These are phyloP conservation scores for Drosophila nigromelanica DNA, from an alignment of 1,140 invertebrate genomes.

Conservation along the genomic window DNA sequence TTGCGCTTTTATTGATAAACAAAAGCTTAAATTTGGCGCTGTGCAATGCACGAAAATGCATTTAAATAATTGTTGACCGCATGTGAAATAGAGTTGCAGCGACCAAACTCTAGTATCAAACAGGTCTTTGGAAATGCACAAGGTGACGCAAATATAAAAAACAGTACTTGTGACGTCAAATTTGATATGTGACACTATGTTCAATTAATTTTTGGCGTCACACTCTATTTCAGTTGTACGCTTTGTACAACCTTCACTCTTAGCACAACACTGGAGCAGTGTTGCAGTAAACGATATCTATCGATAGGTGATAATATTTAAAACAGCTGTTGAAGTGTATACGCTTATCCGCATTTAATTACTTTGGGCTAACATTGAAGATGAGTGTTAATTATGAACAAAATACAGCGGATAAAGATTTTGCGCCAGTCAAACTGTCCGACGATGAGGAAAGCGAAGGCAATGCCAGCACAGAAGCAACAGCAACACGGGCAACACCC, in stretches of 20 bases:
- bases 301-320: slow-evolving; percentile 21
- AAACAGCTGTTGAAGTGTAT: slow-evolving; percentile 31
- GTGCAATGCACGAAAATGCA: slow-evolving; percentile 39
- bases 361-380: slow-evolving; percentile 14
- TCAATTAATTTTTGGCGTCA: neutral
- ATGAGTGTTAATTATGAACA: slow-evolving; percentile 67
- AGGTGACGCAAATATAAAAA: neutral
- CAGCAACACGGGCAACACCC: slow-evolving; percentile 3
- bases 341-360: slow-evolving; percentile 13
- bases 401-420: slow-evolving; percentile 48
- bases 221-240: neutral
- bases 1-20: slow-evolving; percentile 1
- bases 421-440: slow-evolving; percentile 41
- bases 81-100: slow-evolving; percentile 41
- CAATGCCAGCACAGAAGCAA: slow-evolving; percentile 18
- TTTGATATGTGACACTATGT: too few relatives aligned
- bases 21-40: slow-evolving; percentile 10
- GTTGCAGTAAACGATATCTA: neutral
- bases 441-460: slow-evolving; percentile 61
- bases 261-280: neutral
- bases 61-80: slow-evolving; percentile 36
- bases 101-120: too few relatives aligned
- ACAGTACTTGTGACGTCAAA: slow-evolving; percentile 6
- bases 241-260: neutral
- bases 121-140: neutral